These are phyloP conservation scores for Marasmarcha lunaedactyla DNA, from an alignment of 2,888 invertebrate species.

Conservation along the genomic window DNA sequence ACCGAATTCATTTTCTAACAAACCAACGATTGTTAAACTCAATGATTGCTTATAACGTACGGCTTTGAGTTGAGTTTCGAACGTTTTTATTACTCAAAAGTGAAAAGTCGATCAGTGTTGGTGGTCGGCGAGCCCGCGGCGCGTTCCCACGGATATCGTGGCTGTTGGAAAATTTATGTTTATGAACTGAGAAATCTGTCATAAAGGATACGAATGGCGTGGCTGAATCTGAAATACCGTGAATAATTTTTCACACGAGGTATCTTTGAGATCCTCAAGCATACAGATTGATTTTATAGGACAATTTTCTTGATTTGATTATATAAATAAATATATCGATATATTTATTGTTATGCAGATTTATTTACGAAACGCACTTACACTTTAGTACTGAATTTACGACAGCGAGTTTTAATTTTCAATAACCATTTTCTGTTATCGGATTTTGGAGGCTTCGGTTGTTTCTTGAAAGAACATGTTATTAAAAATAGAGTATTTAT, in stretches of 20 bases:
- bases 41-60: conserved; percentile 9
- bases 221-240: conserved; percentile 58
- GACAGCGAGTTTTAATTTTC: too few relatives aligned
- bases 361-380: too few relatives aligned
- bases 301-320: conserved; percentile 9
- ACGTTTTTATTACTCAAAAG: conserved; percentile 32
- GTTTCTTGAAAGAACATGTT: not conserved
- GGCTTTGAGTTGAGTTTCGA: conserved; percentile 26
- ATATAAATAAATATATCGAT: not conserved
- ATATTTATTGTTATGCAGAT: not conserved
- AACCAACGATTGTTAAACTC: conserved; percentile 6
- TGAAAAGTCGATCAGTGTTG: conserved; percentile 61
- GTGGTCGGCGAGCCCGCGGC: conserved; percentile 57
- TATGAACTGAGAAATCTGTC: conserved; percentile 67
- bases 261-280: conserved; percentile 1
- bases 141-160: conserved; percentile 62
- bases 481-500: too few relatives aligned
- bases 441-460: too few relatives aligned
- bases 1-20: conserved; percentile 54
- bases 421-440: too few relatives aligned
- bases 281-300: conserved; percentile 13
- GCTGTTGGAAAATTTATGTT: conserved; percentile 65
- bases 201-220: conserved; percentile 59
- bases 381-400: too few relatives aligned
- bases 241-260: conserved; percentile 57